Percentiles rank a stretch among this genome's conserved stretches.
Evolutionary conservation across 2,888 invertebrate species (phyloP).

Genomic region (Gymnocheta viridis): DNA sequence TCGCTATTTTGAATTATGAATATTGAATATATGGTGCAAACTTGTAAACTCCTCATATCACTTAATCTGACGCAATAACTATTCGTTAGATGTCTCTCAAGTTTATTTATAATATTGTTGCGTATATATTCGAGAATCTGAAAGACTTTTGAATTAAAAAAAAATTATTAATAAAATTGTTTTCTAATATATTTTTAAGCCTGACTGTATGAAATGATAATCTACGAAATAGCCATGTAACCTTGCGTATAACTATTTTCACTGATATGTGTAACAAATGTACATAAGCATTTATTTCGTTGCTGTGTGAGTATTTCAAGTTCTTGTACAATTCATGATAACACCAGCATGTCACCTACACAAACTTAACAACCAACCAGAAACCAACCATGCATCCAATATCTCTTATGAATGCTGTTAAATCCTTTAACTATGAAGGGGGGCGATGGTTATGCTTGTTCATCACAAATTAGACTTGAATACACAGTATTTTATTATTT

Average conservation of each 20-base stretch:
- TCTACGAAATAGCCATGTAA: constrained; percentile 4
- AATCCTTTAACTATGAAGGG: not conserved
- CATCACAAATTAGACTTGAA: constrained; percentile 32
- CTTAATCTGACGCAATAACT: too few species aligned
- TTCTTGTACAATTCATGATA: constrained; percentile 34
- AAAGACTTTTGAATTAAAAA: too few species aligned
- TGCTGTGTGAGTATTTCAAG: constrained; percentile 12
- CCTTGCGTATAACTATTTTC: not conserved
- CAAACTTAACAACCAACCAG: not conserved
- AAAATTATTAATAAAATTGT: too few species aligned
- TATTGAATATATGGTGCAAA: too few species aligned
- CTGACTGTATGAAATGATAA: not conserved
- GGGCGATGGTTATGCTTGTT: not conserved
- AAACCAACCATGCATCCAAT: constrained; percentile 4
- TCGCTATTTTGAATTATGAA: too few species aligned
- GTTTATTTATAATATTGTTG: too few species aligned
- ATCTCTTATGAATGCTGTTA: constrained; percentile 10
- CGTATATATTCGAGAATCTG: too few species aligned
- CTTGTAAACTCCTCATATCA: too few species aligned
- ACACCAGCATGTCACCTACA: constrained; percentile 36
- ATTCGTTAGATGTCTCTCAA: too few species aligned
- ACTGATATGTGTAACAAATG: not conserved
- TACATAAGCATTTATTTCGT: not conserved
- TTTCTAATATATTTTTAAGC: not conserved
- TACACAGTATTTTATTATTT: constrained; percentile 25